Conservation (phyloP, 1,140 invertebrate genomes). For the Atta cephalotes region DNA sequence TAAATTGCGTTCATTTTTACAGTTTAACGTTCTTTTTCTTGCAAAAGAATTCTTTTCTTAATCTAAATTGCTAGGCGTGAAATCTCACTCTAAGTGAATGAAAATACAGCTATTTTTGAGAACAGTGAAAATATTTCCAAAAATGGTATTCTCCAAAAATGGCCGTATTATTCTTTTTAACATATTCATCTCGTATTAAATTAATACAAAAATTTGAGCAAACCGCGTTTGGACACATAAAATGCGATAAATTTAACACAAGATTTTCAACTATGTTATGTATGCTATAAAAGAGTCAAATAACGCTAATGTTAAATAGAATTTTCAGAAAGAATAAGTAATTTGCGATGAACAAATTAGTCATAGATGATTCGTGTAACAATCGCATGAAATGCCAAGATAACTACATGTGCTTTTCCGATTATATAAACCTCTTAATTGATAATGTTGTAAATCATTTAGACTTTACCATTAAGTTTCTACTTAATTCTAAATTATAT, state of each 20-base stretch:
- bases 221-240: too few relatives aligned
- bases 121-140: too few relatives aligned
- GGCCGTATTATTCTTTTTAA: too few relatives aligned
- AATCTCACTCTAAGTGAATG: too few relatives aligned
- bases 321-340: not conserved
- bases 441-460: slow-evolving; percentile 47
- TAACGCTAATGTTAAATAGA: slow-evolving; percentile 1
- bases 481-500: slow-evolving; percentile 12
- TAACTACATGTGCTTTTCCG: not conserved
- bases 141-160: too few relatives aligned
- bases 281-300: not conserved
- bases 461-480: not conserved
- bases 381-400: not conserved
- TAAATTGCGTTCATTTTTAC: not conserved
- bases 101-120: too few relatives aligned
- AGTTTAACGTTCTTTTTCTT: not conserved
- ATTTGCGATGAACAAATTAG: slow-evolving; percentile 40
- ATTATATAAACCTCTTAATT: slow-evolving; percentile 39
- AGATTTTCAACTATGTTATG: too few relatives aligned
- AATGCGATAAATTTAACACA: too few relatives aligned
- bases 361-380: not conserved
- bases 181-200: too few relatives aligned
- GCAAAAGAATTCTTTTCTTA: not conserved
- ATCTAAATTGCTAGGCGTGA: not conserved
- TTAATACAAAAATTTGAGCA: too few relatives aligned